Evolutionary conservation across 2,113 vertebrate species (phyloP).

Genomic region (Pygoscelis antarcticus): DNA sequence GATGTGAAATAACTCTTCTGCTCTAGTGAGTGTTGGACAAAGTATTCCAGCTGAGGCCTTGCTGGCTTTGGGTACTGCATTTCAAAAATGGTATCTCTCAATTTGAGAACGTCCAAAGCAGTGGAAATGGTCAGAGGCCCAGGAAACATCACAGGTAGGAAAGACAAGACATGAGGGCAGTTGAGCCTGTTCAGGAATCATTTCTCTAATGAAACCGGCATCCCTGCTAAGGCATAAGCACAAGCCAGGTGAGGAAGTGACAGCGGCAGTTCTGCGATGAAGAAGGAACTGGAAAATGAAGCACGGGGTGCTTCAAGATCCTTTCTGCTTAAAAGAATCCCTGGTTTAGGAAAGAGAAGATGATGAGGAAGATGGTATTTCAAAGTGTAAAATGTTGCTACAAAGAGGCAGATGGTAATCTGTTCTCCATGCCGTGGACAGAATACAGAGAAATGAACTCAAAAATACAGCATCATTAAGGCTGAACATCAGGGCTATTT

Average conservation of each 20-base stretch:
- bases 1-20: slow-evolving; percentile 33
- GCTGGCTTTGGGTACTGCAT: not conserved
- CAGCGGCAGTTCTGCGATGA: not conserved
- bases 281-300: not conserved
- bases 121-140: not conserved
- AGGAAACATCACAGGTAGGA: not conserved
- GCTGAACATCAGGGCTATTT: not conserved
- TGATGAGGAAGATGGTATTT: not conserved
- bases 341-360: not conserved
- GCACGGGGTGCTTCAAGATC: not conserved
- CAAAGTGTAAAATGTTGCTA: not conserved
- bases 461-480: not conserved
- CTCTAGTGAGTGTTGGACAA: not conserved
- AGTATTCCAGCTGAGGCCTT: slow-evolving; percentile 17
- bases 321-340: not conserved
- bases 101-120: not conserved
- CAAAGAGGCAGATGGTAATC: not conserved
- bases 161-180: not conserved
- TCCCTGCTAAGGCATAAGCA: not conserved
- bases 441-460: not conserved
- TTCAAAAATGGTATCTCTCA: not conserved
- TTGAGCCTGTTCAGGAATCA: not conserved
- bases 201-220: not conserved
- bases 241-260: not conserved
- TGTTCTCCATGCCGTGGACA: not conserved